phyloP scores from a whole-genome alignment of 2,113 vertebrate species.

The Bujurquina vittata region DNA sequence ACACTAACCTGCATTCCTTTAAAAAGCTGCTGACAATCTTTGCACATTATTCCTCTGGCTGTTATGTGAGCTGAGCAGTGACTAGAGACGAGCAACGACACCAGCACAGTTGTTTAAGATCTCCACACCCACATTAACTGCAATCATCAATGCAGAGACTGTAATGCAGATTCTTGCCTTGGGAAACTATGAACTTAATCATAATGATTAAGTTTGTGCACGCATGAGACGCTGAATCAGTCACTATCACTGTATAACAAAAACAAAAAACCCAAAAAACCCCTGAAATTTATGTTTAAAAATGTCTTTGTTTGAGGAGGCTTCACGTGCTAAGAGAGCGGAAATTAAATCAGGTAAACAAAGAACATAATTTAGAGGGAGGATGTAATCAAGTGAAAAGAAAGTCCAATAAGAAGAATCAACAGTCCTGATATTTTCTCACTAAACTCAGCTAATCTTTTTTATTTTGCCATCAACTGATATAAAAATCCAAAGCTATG shows the following conservation, averaged over 20 bases:
- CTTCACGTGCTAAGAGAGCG: background rate
- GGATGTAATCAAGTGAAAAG: slow-evolving; percentile 23
- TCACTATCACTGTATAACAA: background rate
- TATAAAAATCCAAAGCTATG: slow-evolving; percentile 29
- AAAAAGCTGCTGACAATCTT: background rate
- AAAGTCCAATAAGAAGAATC: slow-evolving; percentile 32
- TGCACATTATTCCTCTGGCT: background rate
- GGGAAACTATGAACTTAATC: slow-evolving; percentile 5
- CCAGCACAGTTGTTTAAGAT: background rate
- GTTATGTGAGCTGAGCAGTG: background rate
- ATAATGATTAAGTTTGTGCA: slow-evolving; percentile 17
- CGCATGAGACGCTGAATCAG: slow-evolving; percentile 4
- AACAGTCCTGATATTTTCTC: slow-evolving; percentile 20
- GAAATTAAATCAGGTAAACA: slow-evolving; percentile 42
- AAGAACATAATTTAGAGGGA: slow-evolving; percentile 29
- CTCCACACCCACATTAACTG: background rate
- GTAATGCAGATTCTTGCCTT: slow-evolving; percentile 3
- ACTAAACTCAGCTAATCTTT: background rate
- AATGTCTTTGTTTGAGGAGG: background rate
- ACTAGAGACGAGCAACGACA: slow-evolving; percentile 1
- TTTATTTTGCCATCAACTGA: background rate
- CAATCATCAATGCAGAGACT: background rate
- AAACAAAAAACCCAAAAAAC: too few relatives aligned
- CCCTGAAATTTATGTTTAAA: background rate
- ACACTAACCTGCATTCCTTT: background rate